Percentiles rank a stretch among this genome's conserved stretches.
Evolutionary conservation across 1,140 invertebrate species (phyloP).

Genomic region (Eufriesea mexicana): DNA sequence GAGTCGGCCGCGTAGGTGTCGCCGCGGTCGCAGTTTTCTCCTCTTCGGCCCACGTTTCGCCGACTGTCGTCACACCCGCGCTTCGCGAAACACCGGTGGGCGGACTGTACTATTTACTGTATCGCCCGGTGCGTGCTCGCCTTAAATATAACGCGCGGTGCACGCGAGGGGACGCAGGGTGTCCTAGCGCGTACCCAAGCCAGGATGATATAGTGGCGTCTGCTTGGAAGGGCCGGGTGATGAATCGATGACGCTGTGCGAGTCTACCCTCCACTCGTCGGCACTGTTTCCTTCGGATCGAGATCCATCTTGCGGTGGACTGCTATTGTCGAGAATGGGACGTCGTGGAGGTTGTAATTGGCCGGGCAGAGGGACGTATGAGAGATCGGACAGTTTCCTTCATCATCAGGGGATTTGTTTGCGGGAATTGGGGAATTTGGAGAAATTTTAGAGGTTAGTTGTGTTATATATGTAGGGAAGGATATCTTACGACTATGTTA

Average conservation of each 20-base stretch:
- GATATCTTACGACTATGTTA: too few species aligned
- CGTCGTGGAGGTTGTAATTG: conserved; percentile 5
- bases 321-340: neutral
- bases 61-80: conserved; percentile 57
- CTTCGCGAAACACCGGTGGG: conserved; percentile 14
- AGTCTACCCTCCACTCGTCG: neutral
- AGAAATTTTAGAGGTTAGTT: too few species aligned
- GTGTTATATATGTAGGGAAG: too few species aligned
- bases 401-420: too few species aligned
- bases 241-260: conserved; percentile 2
- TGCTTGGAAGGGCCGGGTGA: conserved; percentile 11
- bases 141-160: conserved; percentile 12
- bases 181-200: conserved; percentile 1
- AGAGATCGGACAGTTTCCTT: too few species aligned
- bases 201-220: conserved; percentile 13
- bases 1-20: conserved; percentile 38
- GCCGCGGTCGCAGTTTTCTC: conserved; percentile 48
- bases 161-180: neutral
- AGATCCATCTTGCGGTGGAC: neutral
- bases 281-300: neutral
- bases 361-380: neutral
- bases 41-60: conserved; percentile 55
- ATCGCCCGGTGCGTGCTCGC: neutral
- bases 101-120: conserved; percentile 29
- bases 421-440: too few species aligned